Base-by-base conservation (phyloP, 2,113 vertebrate species). In the Gallinago undulata region DNA sequence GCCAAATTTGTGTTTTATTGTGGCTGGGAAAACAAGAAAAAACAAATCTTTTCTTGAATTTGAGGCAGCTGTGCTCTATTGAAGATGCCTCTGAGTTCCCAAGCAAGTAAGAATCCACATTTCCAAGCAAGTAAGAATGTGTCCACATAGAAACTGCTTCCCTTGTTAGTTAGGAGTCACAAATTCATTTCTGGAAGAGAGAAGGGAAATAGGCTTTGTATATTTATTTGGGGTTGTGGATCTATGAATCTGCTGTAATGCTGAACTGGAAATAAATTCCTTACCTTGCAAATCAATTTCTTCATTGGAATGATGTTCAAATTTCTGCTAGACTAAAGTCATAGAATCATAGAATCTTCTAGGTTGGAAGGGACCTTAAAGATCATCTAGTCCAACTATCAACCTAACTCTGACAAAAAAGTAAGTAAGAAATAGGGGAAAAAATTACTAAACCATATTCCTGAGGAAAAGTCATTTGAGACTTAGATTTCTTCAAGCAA, bases 1-100 rank as follows among this genome's bases (percentile, higher is more conserved):
- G 93, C 91, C 92, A 97, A 98, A 95, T 97, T 82, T 95, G 75
- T 94, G 60, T 93, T 97, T 97, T 91, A 96, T 57, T 89, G 73
- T 28, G 30, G 70, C 33, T 1, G 1, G 79, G 81, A 93, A 90
- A 93, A 89, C 35, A 74, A 93, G 95, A 75, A 51, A 89, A 92
- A 95, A 81, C 55, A 90, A 84, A 82, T 47, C 57, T 88, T 67
- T 56, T 91, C 66, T 68, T 95, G 57, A 56, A 96, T 91, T 94
- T 92, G 74, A 96, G 59, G 73, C 53, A 93, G 55, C 69, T 95
- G 66, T 57, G 59, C 17, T 82, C 19, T 66, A 70, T 60, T 60
- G 74, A 91, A 96, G 94, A 80, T 94, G 75, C 21, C 43, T n/a
- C 39, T 80, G 37, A 89, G 22, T 16, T 94, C 51, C 69, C 39